Evolutionary conservation across 2,113 vertebrate genomes (phyloP).

Genomic region (Orycteropus afer): DNA sequence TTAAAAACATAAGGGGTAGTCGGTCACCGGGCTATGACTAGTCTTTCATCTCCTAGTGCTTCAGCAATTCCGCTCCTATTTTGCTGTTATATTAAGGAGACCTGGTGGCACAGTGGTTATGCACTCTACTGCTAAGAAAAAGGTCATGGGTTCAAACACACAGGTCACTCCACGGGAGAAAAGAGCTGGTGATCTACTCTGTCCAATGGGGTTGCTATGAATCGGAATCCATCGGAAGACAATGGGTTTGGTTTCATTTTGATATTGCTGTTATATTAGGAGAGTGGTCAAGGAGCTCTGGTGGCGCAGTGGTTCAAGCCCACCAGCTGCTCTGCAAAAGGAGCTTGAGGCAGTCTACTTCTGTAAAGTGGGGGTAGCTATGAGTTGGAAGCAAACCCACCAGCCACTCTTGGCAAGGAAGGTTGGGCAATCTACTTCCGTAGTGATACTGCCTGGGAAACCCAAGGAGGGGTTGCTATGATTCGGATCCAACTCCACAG

Average conservation of each 20-base stretch:
- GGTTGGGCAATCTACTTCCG: too few species aligned
- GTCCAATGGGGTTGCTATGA: background rate
- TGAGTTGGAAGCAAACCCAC: too few species aligned
- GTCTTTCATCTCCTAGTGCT: background rate
- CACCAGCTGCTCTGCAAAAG: too few species aligned
- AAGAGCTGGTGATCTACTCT: background rate
- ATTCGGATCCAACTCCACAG: too few species aligned
- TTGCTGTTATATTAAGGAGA: background rate
- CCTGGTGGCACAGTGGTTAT: background rate
- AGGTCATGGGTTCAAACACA: background rate
- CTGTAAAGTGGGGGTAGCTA: too few species aligned
- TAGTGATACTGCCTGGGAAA: too few species aligned
- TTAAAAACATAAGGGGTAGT: background rate
- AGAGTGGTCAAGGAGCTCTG: too few species aligned
- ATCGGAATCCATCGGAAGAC: background rate
- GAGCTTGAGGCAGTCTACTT: too few species aligned
- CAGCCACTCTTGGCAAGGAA: too few species aligned
- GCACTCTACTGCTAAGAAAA: background rate
- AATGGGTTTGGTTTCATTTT: background rate
- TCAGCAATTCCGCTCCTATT: background rate
- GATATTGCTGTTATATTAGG: background rate
- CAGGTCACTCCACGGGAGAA: background rate
- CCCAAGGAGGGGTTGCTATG: too few species aligned
- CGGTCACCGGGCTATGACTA: background rate
- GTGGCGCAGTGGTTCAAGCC: too few species aligned